phyloP scores from a whole-genome alignment of 2,113 vertebrate genomes.

The Bubo scandiacus region DNA sequence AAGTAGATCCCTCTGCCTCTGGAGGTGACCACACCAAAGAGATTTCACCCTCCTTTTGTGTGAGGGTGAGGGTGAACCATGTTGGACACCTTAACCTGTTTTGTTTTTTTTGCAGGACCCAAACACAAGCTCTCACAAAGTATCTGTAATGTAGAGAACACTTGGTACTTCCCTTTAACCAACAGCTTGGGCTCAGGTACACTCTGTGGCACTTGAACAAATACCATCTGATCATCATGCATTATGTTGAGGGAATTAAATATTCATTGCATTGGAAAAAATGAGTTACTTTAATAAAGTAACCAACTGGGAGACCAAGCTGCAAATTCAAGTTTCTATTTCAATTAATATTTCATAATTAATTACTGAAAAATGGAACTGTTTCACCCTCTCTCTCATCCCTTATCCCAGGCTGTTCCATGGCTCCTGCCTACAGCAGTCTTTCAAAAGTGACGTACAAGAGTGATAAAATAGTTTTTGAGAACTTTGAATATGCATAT shows the following conservation, averaged over 20 bases:
- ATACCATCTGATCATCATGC: background rate
- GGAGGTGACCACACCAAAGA: background rate
- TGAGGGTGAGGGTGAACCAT: background rate
- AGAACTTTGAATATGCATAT: background rate
- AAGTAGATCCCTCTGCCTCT: background rate
- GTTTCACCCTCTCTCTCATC: background rate
- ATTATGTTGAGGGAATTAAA: background rate
- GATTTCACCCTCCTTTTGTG: background rate
- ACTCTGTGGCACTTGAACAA: background rate
- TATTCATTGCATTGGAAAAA: background rate
- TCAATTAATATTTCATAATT: conserved; percentile 11
- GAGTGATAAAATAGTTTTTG: background rate
- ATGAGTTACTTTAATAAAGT: background rate
- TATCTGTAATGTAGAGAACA: background rate
- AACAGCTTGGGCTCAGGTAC: background rate
- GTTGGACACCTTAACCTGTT: background rate
- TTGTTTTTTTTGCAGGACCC: background rate
- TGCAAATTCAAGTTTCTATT: background rate
- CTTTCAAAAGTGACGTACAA: background rate
- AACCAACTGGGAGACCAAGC: background rate
- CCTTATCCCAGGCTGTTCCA: background rate
- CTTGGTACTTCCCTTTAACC: background rate
- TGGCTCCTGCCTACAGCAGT: background rate
- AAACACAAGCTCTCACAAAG: background rate
- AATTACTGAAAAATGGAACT: background rate